A percentile compares a stretch with the other conserved stretches of the same genome.
These are phyloP conservation scores for Aleiodes leptofemur DNA, from an alignment of 2,888 invertebrate species.

Conservation along the genomic window DNA sequence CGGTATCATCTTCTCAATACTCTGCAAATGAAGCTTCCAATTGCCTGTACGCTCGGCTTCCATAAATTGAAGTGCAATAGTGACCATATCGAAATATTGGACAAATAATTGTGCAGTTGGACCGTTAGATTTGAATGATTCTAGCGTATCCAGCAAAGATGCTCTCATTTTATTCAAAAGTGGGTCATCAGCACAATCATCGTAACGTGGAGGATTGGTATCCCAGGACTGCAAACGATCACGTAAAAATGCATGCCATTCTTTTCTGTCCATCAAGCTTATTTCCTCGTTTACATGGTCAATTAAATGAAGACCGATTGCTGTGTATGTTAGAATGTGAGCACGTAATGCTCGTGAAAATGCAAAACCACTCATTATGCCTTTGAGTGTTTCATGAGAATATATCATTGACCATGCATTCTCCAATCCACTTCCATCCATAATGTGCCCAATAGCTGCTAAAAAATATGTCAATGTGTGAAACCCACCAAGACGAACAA, in stretches of 20 bases:
- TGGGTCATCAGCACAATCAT: slow-evolving; percentile 18
- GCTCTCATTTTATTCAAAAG: neutral
- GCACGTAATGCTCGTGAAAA: neutral
- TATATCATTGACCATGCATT: slow-evolving; percentile 47
- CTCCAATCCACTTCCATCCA: slow-evolving; percentile 51
- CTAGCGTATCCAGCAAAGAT: neutral
- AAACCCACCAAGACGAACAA: slow-evolving; percentile 50
- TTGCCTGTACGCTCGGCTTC: slow-evolving; percentile 55
- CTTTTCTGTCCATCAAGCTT: too few relatives aligned
- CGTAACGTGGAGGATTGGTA: neutral
- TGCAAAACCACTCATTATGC: slow-evolving; percentile 7
- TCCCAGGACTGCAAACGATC: too few relatives aligned
- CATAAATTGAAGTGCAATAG: slow-evolving; percentile 48
- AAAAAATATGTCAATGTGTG: slow-evolving; percentile 50
- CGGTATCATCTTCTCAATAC: slow-evolving; percentile 51
- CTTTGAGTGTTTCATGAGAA: slow-evolving; percentile 39
- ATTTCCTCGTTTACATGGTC: too few relatives aligned
- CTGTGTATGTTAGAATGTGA: too few relatives aligned
- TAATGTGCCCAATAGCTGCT: slow-evolving; percentile 49
- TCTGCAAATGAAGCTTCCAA: slow-evolving; percentile 51
- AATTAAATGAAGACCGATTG: too few relatives aligned
- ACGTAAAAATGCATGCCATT: too few relatives aligned
- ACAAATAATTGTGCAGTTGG: slow-evolving; percentile 47
- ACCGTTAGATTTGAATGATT: slow-evolving; percentile 25
- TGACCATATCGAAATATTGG: slow-evolving; percentile 48